Percentiles rank a stretch among this genome's conserved stretches.
phyloP scores from a whole-genome alignment of 2,113 vertebrate genomes.

The Heptranchias perlo region DNA sequence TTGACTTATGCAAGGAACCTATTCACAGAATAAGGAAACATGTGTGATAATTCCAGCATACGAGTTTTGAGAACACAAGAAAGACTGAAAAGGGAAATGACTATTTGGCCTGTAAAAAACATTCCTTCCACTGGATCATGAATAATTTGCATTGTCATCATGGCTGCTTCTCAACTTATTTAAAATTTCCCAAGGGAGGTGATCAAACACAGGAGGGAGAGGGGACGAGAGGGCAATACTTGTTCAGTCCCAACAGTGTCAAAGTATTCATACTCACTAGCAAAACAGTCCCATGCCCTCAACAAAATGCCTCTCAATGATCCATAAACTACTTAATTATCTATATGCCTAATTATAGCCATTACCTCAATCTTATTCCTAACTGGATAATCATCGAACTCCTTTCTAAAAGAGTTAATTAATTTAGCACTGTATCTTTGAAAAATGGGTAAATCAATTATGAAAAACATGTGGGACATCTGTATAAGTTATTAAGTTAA shows the following conservation, averaged over 20 bases:
- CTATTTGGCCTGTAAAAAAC: background rate
- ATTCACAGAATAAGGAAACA: background rate
- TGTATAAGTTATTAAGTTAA: background rate
- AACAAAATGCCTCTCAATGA: background rate
- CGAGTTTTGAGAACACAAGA: background rate
- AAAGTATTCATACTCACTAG: background rate
- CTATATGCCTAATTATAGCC: background rate
- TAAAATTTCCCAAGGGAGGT: background rate
- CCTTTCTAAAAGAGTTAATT: background rate
- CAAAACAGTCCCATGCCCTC: background rate
- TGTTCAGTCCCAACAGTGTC: background rate
- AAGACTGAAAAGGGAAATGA: background rate
- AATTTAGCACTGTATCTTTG: background rate
- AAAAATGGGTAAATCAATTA: background rate
- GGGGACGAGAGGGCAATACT: background rate
- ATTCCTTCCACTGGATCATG: background rate
- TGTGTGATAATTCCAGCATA: background rate
- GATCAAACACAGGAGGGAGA: too few relatives aligned
- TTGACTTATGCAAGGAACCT: background rate
- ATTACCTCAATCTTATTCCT: background rate
- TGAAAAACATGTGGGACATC: background rate
- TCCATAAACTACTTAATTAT: background rate
- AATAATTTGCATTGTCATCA: background rate
- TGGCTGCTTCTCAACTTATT: background rate
- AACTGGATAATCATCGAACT: background rate